A percentile compares a stretch with the other conserved stretches of the same genome.
Conservation (phyloP, 2,797 vertebrate genomes). For the Pyrocephalus nanus region DNA sequence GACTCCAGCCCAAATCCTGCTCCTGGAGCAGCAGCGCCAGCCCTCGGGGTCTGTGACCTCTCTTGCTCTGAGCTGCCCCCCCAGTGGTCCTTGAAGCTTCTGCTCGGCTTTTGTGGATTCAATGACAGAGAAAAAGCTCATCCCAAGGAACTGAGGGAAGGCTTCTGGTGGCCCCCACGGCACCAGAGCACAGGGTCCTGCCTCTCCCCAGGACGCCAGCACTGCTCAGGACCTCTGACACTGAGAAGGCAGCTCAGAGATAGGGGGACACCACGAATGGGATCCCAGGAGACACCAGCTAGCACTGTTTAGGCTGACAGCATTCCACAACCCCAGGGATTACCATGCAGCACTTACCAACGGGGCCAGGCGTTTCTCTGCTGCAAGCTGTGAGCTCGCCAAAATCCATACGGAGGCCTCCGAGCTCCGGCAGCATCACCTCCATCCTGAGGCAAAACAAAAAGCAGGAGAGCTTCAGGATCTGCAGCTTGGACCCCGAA, state of each 20-base stretch:
- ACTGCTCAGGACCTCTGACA: background rate
- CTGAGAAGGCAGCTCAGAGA: background rate
- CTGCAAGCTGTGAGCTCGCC: background rate
- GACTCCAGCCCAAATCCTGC: background rate
- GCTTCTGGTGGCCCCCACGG: background rate
- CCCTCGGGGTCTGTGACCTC: background rate
- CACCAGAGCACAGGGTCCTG: fast-evolving
- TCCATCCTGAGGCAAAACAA: background rate
- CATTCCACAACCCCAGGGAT: background rate
- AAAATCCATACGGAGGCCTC: background rate
- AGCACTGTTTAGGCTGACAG: background rate
- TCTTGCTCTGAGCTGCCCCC: background rate
- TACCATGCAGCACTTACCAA: slow-evolving; percentile 34
- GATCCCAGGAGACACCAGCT: background rate
- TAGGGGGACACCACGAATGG: background rate
- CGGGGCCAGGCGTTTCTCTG: background rate
- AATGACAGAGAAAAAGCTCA: background rate
- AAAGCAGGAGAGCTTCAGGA: slow-evolving; percentile 15
- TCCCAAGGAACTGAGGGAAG: background rate
- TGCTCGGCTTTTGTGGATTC: background rate
- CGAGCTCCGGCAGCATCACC: background rate
- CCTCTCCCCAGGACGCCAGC: background rate
- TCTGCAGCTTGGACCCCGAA: background rate
- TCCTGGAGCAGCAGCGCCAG: background rate
- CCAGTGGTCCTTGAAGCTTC: background rate